phyloP scores from a whole-genome alignment of 2,888 invertebrate species.

The Timandra comae region DNA sequence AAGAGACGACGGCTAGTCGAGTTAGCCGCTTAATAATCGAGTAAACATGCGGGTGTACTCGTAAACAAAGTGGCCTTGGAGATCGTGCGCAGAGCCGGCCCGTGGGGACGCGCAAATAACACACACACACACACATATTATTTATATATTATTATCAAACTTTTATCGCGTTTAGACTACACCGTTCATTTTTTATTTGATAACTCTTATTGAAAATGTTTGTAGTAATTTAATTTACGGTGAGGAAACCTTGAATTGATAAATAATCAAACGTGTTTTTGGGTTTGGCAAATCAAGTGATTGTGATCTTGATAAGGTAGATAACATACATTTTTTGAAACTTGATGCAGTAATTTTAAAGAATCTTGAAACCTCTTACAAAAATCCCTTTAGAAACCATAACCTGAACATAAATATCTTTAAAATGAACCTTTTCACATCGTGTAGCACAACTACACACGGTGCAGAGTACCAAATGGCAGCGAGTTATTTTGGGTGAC shows the following conservation, averaged over 20 bases:
- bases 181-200: too few relatives aligned
- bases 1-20: slow-evolving; percentile 27
- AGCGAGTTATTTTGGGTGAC: slow-evolving; percentile 68
- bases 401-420: too few relatives aligned
- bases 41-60: slow-evolving; percentile 60
- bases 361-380: too few relatives aligned
- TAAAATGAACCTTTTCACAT: too few relatives aligned
- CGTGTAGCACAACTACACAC: slow-evolving; percentile 11
- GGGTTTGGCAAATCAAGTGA: neutral
- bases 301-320: too few relatives aligned
- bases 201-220: slow-evolving; percentile 19
- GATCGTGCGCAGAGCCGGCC: slow-evolving; percentile 45
- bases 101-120: slow-evolving; percentile 47
- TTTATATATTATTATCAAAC: slow-evolving; percentile 45
- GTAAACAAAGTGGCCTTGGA: slow-evolving; percentile 72
- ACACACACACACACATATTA: slow-evolving; percentile 39
- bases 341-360: too few relatives aligned
- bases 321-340: too few relatives aligned
- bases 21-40: slow-evolving; percentile 41
- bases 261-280: slow-evolving; percentile 5
- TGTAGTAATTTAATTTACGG: slow-evolving; percentile 15
- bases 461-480: slow-evolving; percentile 33
- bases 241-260: slow-evolving; percentile 30
- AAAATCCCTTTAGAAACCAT: too few relatives aligned
- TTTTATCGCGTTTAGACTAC: slow-evolving; percentile 45